Evolutionary conservation across 2,797 vertebrate species (phyloP), one percentile per base, ranked within the genome.

Genomic region (Melanotaenia trifasciata): DNA sequence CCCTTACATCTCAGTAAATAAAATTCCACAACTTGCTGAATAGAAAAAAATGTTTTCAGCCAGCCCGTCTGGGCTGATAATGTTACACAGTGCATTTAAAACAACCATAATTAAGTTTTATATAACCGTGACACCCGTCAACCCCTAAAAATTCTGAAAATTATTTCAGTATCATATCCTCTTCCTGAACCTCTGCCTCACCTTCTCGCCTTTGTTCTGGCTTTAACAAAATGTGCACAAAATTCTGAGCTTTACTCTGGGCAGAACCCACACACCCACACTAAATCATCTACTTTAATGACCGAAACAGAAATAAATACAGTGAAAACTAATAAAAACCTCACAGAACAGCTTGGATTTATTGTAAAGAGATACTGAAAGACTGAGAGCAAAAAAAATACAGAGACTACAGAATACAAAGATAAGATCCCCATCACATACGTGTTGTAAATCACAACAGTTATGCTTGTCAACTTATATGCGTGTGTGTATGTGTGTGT

Each of bases 261-360:
- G 59, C 20, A 20, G 13, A 43, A 70, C 53, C 28, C 77, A 70
- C 78, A 69, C 63, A 38, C 67, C 66, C 67, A 43, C 78, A 45
- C 32, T 92, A 92, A 92, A 89, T 93, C 90, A 88, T 51, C 58
- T 3, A 59, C 67, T 90, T 91, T 91, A 89, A 89, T 88, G 86
- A 76, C 67, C 66, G 0, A 64, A 67, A 74, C 58, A 59, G 54
- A 47, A 76, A 88, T 77, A 78, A 54, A 66, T 70, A 47, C 58
- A 64, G 47, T 51, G 58, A 84, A 81, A 87, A 74, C 45, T 75
- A 85, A 89, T 90, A 90, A 90, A 92, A 87, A 7, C 53, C 73
- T 86, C 74, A 58, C 47, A 70, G 74, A 72, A 38, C 4, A 1
- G 30, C 76, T 53, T 43, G 79, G 89, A 88, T 91, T 90, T 92